phyloP scores from a whole-genome alignment of 2,888 invertebrate genomes.

The Axea sp. region DNA sequence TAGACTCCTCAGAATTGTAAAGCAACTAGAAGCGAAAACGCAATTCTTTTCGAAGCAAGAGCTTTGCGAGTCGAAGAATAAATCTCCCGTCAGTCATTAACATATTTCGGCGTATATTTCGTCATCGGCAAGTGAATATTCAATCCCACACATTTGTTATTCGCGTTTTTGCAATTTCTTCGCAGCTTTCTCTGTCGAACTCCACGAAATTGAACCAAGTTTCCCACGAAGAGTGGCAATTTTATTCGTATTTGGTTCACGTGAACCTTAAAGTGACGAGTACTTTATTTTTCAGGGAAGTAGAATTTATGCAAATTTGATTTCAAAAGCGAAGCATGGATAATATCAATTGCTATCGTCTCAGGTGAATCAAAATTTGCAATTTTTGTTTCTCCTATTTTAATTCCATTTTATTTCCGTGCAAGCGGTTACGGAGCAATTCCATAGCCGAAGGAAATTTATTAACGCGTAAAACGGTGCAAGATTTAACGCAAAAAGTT shows the following conservation, averaged over 20 bases:
- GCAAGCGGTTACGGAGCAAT: background rate
- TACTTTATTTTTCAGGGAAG: too few relatives aligned
- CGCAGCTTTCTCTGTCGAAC: background rate
- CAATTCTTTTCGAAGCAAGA: constrained; percentile 47
- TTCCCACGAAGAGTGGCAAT: constrained; percentile 3
- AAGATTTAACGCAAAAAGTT: constrained; percentile 22
- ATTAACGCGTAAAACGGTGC: constrained; percentile 23
- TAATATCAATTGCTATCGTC: background rate
- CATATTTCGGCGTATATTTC: constrained; percentile 47
- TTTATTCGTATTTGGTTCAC: background rate
- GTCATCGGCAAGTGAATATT: constrained; percentile 44
- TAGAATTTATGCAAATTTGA: constrained; percentile 8
- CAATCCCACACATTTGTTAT: constrained; percentile 4
- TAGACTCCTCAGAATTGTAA: constrained; percentile 57
- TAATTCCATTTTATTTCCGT: too few relatives aligned
- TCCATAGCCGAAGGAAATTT: constrained; percentile 10
- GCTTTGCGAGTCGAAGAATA: constrained; percentile 33
- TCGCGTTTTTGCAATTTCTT: background rate
- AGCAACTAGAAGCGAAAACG: constrained; percentile 53
- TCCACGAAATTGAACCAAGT: constrained; percentile 10
- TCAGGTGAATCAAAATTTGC: background rate
- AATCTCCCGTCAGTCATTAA: constrained; percentile 39
- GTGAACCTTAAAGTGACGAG: too few relatives aligned
- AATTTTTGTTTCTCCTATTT: too few relatives aligned
- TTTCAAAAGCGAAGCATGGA: too few relatives aligned